phyloP scores from a whole-genome alignment of 35 echinoderm and acorn worm genomes.

The Nesometra sesokonis region DNA sequence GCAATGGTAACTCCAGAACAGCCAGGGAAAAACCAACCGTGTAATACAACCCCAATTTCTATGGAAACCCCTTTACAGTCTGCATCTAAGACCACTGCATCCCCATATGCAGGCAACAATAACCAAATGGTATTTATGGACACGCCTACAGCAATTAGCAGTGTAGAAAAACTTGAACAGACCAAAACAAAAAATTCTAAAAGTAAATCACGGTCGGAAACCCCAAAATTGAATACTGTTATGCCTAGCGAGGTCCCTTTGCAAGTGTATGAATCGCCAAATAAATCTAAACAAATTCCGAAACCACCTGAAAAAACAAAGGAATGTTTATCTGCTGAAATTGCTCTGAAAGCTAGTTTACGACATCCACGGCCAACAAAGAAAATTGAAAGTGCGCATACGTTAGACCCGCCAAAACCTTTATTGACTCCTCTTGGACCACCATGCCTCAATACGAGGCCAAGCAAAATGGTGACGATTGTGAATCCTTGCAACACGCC shows the following conservation, averaged over 20 bases:
- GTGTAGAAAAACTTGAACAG: background rate
- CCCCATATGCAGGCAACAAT: background rate
- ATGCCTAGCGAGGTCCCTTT: background rate
- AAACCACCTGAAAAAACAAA: background rate
- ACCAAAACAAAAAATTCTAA: background rate
- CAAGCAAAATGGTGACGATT: background rate
- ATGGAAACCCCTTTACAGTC: background rate
- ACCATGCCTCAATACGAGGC: background rate
- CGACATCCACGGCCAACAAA: background rate
- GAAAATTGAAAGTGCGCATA: background rate
- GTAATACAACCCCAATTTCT: background rate
- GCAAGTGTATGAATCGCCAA: background rate
- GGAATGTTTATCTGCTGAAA: background rate
- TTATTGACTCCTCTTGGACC: background rate
- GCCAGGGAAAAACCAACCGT: background rate
- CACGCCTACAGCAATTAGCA: background rate
- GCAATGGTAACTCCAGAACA: background rate
- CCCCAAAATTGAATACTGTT: background rate
- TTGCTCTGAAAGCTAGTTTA: background rate
- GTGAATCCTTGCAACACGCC: background rate
- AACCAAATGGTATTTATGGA: background rate
- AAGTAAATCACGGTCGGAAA: background rate
- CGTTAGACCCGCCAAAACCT: background rate
- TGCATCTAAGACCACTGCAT: background rate
- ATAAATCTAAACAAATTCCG: background rate